These are phyloP conservation scores for Phaethornis superciliosus DNA, from an alignment of 2,113 vertebrate genomes.

Conservation along the genomic window DNA sequence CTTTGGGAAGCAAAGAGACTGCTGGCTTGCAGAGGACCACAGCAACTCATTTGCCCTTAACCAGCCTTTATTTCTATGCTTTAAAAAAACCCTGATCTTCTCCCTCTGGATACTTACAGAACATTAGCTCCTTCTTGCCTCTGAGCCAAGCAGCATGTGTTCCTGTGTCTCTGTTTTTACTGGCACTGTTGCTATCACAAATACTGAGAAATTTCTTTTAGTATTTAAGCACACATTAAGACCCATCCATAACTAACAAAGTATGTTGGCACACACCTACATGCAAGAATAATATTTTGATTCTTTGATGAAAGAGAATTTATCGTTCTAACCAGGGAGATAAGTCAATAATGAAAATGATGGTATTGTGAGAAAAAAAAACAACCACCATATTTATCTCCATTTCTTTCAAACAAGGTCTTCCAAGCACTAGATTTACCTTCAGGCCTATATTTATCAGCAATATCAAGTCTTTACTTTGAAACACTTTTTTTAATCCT, in stretches of 20 bases:
- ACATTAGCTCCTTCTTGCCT: not conserved
- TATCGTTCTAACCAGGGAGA: not conserved
- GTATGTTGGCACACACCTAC: not conserved
- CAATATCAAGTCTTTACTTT: not conserved
- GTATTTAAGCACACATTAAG: not conserved
- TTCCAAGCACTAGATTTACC: not conserved
- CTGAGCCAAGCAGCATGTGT: not conserved
- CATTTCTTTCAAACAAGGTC: not conserved
- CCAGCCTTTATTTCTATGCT: not conserved
- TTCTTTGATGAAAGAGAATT: not conserved
- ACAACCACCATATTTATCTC: rapidly evolving
- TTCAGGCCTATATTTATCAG: not conserved
- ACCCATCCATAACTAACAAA: not conserved
- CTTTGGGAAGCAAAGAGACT: not conserved
- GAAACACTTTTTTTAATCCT: not conserved
- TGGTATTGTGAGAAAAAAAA: not conserved
- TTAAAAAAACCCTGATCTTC: not conserved
- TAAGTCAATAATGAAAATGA: not conserved
- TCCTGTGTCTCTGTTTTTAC: not conserved
- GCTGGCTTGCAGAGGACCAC: not conserved
- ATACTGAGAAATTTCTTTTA: not conserved
- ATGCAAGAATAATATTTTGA: not conserved
- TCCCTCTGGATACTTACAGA: not conserved
- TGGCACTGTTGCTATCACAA: not conserved
- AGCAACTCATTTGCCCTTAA: not conserved